Percentiles rank a stretch among this genome's conserved stretches.
These are phyloP conservation scores for Platycnemis pennipes DNA, from an alignment of 2,888 invertebrate species.

Conservation along the genomic window DNA sequence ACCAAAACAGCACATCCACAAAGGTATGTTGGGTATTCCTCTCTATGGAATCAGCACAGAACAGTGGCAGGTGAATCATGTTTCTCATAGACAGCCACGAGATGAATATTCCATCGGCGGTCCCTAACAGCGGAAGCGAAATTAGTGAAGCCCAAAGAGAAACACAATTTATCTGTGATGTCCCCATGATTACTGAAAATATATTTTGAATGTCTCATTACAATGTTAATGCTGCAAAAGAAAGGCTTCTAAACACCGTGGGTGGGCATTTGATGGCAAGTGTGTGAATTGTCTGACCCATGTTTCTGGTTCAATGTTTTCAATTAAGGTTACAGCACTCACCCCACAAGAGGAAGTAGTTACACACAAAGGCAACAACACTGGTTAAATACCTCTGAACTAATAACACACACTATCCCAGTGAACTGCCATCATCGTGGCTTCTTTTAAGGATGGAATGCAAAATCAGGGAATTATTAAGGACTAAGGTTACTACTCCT, in stretches of 20 bases:
- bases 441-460: neutral
- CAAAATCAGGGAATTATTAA: neutral
- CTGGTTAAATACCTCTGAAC: neutral
- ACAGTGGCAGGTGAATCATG: neutral
- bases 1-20: conserved; percentile 50
- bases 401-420: neutral
- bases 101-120: conserved; percentile 59
- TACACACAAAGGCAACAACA: neutral
- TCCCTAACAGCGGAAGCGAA: conserved; percentile 64
- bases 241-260: neutral
- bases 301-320: neutral
- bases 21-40: conserved; percentile 5
- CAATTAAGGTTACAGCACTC: neutral
- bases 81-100: conserved; percentile 48
- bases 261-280: neutral
- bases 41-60: conserved; percentile 47
- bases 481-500: neutral
- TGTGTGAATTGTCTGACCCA: neutral
- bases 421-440: neutral
- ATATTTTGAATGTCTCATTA: conserved; percentile 1
- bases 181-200: neutral
- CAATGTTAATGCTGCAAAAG: neutral
- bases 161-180: neutral
- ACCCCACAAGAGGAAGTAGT: neutral
- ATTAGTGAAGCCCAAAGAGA: conserved; percentile 56